These are phyloP conservation scores for Pachymerium ferrugineum DNA, from an alignment of 2,888 invertebrate genomes.

Conservation along the genomic window DNA sequence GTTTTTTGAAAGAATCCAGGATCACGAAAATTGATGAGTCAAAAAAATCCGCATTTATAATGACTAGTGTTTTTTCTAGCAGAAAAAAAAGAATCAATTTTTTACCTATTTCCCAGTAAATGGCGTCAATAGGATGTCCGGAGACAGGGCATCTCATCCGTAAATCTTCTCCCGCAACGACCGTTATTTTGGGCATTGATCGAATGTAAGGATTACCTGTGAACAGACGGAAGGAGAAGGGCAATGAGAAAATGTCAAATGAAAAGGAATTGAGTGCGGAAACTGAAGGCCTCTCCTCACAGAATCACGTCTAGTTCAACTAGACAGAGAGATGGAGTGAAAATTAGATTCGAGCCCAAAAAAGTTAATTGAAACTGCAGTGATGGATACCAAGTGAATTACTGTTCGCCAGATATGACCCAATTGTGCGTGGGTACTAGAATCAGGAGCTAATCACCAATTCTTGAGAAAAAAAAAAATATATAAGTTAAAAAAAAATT, in stretches of 20 bases:
- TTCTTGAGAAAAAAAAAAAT: background rate
- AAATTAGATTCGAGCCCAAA: slow-evolving; percentile 21
- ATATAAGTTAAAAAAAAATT: background rate
- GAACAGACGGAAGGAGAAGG: slow-evolving; percentile 1
- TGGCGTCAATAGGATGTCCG: slow-evolving; percentile 86
- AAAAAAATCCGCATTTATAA: background rate
- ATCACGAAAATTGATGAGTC: background rate
- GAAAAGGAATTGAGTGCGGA: slow-evolving; percentile 20
- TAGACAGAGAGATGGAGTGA: slow-evolving; percentile 19
- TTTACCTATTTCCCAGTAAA: slow-evolving; percentile 87
- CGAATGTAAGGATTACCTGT: slow-evolving; percentile 77
- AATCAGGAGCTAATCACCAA: background rate
- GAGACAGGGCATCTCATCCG: slow-evolving; percentile 89
- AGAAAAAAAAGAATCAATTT: background rate
- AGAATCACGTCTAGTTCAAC: slow-evolving; percentile 14
- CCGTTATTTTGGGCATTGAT: slow-evolving; percentile 86
- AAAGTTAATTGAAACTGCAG: slow-evolving; percentile 27
- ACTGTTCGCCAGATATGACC: slow-evolving; percentile 16
- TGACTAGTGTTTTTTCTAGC: background rate
- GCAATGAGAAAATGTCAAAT: slow-evolving; percentile 24
- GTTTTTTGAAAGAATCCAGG: no score
- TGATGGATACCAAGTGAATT: slow-evolving; percentile 21
- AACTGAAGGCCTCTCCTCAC: slow-evolving; percentile 19
- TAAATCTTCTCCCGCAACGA: slow-evolving; percentile 82
- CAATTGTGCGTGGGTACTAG: background rate